Evolutionary conservation across 2,888 invertebrate species (phyloP), one percentile per base, ranked within the genome.

Genomic region (Calameuta filiformis): DNA sequence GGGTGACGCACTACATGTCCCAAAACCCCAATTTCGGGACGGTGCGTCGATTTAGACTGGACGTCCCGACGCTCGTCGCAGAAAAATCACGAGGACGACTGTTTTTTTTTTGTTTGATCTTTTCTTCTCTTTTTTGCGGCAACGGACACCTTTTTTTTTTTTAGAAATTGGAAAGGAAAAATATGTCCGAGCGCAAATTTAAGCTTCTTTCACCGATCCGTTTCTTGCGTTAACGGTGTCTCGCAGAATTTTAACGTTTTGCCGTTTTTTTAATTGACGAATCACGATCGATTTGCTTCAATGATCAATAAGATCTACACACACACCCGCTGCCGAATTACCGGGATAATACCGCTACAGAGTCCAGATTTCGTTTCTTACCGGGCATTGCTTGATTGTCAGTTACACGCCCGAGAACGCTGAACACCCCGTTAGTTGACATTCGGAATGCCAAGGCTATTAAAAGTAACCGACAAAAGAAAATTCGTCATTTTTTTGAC

Each of bases 11-110:
- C 73, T 12, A 15, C 35, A 74, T 79, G 82, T 75, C 82, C 82
- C 78, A 81, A 81, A 83, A 82, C 81, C 76, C 83, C 77, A 83
- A 83, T 83, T 83, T 79, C 56, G 23, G 56, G 15, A 56, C 56
- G 56, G 56, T 23, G 9, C 56, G 56, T 56, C 56, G 56, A 56
- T 56, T 56, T 56, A 56, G 56, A 23, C 56, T 56, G 15, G 56
- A 56, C 56, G 56, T 56, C 23, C 23, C 56, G 56, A 56, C 56
- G 56, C 23, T 23, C 23, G 56, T 56, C 23, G 23, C 9, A 9
- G 56, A 56, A 56, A 56, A 56, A 23, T 56, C 56, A 56, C 56
- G 56, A 56, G 23, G 23, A 56, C 56, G 9, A 23, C 56, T 56
- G 23, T 23, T 23, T 56, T 56, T 23, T 23, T 56, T 56, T 56